Evolutionary conservation across 2,113 vertebrate species (phyloP).

Genomic region (Elephantulus edwardii): DNA sequence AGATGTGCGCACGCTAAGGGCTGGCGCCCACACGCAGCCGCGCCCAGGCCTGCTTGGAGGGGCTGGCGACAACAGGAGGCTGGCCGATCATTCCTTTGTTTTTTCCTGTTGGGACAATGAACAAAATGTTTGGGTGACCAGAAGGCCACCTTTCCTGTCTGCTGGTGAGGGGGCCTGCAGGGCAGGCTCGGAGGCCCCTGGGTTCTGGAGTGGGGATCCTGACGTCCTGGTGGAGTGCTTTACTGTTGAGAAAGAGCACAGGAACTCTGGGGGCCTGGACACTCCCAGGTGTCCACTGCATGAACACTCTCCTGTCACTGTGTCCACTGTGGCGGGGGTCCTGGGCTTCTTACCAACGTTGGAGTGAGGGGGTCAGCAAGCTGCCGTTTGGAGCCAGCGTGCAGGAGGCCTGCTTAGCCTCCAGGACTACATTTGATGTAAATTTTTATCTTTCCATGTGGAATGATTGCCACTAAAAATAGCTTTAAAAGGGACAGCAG

Average conservation of each 20-base stretch:
- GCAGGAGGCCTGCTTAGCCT: neutral
- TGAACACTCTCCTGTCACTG: neutral
- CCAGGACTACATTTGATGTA: neutral
- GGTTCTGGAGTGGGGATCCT: neutral
- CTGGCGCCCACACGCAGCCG: too few relatives aligned
- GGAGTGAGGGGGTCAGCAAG: neutral
- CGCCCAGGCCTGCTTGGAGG: neutral
- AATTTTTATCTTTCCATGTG: neutral
- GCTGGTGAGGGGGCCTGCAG: neutral
- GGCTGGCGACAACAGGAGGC: neutral
- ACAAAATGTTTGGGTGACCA: rapidly evolving
- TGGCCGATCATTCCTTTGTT: neutral
- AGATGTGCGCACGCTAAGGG: neutral
- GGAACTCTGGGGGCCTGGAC: neutral
- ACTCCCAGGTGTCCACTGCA: neutral
- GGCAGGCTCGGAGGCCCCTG: neutral
- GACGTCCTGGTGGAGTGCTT: neutral
- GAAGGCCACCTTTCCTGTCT: neutral
- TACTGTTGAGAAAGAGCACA: neutral
- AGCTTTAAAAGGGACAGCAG: conserved; percentile 17
- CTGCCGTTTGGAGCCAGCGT: neutral
- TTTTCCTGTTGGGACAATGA: conserved; percentile 20
- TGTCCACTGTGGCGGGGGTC: neutral
- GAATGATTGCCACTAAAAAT: conserved; percentile 42
- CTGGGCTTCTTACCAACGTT: neutral